These are phyloP conservation scores for Pycnonotus jocosus DNA, from an alignment of 2,113 vertebrate genomes.

Conservation along the genomic window DNA sequence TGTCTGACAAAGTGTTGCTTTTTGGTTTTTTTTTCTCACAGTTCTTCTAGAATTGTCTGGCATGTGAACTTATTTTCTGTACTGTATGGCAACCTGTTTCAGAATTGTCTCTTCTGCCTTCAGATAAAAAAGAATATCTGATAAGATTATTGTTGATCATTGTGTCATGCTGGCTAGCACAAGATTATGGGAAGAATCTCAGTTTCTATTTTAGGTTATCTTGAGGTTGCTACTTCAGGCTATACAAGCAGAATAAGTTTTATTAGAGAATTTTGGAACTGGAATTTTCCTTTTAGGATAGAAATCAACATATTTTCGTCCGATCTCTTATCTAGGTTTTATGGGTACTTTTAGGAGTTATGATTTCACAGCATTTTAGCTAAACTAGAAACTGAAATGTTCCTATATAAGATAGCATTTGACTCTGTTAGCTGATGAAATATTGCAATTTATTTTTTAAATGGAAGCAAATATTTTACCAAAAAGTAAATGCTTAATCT, in stretches of 20 bases:
- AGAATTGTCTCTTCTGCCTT: neutral
- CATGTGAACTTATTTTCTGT: neutral
- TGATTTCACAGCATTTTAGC: neutral
- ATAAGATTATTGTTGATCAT: neutral
- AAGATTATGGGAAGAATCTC: neutral
- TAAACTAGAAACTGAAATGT: neutral
- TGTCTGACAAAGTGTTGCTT: neutral
- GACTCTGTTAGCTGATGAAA: neutral
- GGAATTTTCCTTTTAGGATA: neutral
- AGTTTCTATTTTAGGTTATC: neutral
- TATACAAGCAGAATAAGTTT: neutral
- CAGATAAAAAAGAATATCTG: neutral
- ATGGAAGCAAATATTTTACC: neutral
- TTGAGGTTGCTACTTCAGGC: neutral
- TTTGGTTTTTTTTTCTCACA: neutral
- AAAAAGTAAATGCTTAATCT: neutral
- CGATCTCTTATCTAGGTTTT: neutral
- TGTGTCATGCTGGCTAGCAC: neutral
- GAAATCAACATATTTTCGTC: neutral
- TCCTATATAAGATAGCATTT: neutral
- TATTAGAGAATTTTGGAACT: neutral
- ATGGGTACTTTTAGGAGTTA: neutral
- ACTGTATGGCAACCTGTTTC: neutral
- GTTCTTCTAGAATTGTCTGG: neutral
- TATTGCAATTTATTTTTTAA: neutral